Evolutionary conservation across 2,797 vertebrate genomes (phyloP).

Genomic region (Rhynchonycteris naso): DNA sequence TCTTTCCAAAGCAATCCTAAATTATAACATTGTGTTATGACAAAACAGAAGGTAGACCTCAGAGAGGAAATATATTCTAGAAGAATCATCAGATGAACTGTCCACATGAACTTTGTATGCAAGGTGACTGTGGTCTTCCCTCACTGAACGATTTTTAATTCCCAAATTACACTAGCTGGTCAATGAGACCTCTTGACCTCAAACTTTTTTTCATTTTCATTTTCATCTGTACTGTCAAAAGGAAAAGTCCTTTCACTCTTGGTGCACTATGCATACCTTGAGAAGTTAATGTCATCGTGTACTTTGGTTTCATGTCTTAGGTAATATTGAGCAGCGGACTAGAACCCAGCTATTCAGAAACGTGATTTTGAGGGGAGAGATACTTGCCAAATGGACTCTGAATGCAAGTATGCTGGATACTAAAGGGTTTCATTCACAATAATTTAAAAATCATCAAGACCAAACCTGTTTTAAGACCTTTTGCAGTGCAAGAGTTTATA

Average conservation of each 20-base stretch:
- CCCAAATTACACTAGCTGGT: not conserved
- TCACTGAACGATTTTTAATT: not conserved
- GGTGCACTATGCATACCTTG: not conserved
- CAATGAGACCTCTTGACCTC: not conserved
- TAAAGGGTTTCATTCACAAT: not conserved
- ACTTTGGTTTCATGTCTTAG: not conserved
- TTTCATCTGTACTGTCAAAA: not conserved
- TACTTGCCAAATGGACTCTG: not conserved
- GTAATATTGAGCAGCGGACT: not conserved
- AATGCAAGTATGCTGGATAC: not conserved
- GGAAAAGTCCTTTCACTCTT: not conserved
- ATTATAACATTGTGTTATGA: not conserved
- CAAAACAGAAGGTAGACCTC: not conserved
- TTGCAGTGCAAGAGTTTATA: constrained; percentile 63
- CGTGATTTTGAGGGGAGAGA: not conserved
- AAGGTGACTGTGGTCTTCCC: not conserved
- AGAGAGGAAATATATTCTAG: not conserved
- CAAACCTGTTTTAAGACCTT: constrained; percentile 66
- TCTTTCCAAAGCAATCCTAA: not conserved
- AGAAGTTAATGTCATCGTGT: not conserved
- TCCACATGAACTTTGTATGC: not conserved
- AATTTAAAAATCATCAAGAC: constrained; percentile 22
- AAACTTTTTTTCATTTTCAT: constrained; percentile 22
- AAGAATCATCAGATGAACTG: not conserved
- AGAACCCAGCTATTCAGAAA: not conserved